Base-by-base conservation (phyloP, 2,888 invertebrate species). In the Sericinus montela region DNA sequence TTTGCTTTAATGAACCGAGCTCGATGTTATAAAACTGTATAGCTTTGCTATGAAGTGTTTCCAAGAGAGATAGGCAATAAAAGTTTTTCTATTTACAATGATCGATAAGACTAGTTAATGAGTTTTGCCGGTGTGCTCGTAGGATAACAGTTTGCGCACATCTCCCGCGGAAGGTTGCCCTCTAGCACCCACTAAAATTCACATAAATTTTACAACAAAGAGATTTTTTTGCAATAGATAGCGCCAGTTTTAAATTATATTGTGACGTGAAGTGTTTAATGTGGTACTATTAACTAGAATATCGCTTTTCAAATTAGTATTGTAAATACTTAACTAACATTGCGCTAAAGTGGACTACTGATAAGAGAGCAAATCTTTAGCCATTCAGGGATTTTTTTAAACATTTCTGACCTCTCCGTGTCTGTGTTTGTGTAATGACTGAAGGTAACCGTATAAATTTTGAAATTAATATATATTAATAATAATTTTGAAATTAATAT, bases 81-180 rank as follows among this genome's bases (percentile, higher is more conserved):
- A 51, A 51, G 37, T 51, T 51, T 45, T 38, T 37, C 41, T 51
- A 42, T 36, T 19, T 14, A 42, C 32, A 5, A 41, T 54, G 54
- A 54, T 54, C 46, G 54, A 52, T 54, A 54, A 44, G 54, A 52
- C 54, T 52, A 30, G 40, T 52, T 52, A 52, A 54, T 52, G 47
- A 54, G 49, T 36, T 52, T 29, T 34, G 30, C 9, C 16, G 23
- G 8, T 11, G 11, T 11, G 23, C 41, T 37, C 3, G 50, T 13
- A n/a, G 36, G 45, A 32, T 25, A 25, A 3, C 50, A 46, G 50
- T 51, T 32, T 37, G 32, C 37, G 28, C 32, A 13, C 30, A 16
- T 13, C 7, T 13, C 19, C 35, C 9, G 7, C n/a, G 36, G 25
- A 28, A 38, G 38, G 39, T 23, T 45, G 44, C 10, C 40, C 28